A percentile compares a stretch with the other conserved stretches of the same genome.
Conservation (phyloP, 2,113 vertebrate species). For the Diphyllodes magnificus region DNA sequence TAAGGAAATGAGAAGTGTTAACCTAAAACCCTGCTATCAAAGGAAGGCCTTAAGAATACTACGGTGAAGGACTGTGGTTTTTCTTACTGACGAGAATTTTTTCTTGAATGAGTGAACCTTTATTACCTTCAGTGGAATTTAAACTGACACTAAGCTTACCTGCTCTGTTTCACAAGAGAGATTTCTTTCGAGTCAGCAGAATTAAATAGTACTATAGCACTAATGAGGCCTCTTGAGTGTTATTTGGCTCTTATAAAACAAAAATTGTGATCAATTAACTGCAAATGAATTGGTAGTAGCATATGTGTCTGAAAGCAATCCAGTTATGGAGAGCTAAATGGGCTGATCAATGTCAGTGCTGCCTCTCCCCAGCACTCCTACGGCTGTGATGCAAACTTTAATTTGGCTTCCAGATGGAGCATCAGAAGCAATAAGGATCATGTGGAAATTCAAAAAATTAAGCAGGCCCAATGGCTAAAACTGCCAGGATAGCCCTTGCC, state of each 20-base stretch:
- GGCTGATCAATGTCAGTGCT: not conserved
- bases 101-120: not conserved
- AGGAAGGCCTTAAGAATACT: not conserved
- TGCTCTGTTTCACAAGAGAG: not conserved
- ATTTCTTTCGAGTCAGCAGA: not conserved
- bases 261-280: conserved; percentile 52
- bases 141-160: not conserved
- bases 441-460: not conserved
- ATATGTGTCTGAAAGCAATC: conserved; percentile 18
- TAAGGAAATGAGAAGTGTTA: not conserved
- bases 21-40: not conserved
- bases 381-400: not conserved
- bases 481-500: not conserved
- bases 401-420: not conserved
- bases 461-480: not conserved
- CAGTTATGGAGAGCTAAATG: not conserved
- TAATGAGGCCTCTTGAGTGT: conserved; percentile 60
- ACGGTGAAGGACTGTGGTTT: not conserved
- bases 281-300: conserved; percentile 40
- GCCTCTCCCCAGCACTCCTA: not conserved
- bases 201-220: not conserved
- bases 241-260: conserved; percentile 11
- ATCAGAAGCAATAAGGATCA: not conserved
- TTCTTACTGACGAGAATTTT: not conserved
- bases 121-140: not conserved